A percentile compares a stretch with the other conserved stretches of the same genome.
Conservation (phyloP, 30 jellyfish, hydroid and myxozoan species). For the Nemopilema nomurai region DNA sequence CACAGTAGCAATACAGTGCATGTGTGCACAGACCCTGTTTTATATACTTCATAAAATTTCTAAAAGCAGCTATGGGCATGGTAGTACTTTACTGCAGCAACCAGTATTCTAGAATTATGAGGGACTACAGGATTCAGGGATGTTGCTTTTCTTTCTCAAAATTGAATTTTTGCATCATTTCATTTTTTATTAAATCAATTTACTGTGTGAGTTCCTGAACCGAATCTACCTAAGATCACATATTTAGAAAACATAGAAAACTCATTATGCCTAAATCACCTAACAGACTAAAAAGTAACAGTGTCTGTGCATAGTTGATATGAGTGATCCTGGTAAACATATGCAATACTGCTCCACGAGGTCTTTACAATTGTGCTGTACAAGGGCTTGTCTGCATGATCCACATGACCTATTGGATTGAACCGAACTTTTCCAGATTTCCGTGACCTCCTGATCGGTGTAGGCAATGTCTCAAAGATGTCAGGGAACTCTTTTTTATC, state of each 20-base stretch:
- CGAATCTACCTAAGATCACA: neutral
- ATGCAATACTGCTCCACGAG: slow-evolving; percentile 62
- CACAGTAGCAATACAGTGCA: too few species aligned
- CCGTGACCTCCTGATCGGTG: slow-evolving; percentile 54
- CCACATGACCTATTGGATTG: neutral
- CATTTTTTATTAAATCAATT: neutral
- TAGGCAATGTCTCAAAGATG: slow-evolving; percentile 51
- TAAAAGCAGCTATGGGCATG: too few species aligned
- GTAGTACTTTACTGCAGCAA: too few species aligned
- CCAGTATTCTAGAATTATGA: too few species aligned
- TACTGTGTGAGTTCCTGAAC: neutral
- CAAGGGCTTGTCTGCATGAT: slow-evolving; percentile 45
- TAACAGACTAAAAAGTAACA: neutral
- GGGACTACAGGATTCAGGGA: neutral
- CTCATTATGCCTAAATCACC: neutral
- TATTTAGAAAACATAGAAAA: neutral
- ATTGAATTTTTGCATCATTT: neutral
- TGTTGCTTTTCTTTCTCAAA: neutral
- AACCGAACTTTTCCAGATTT: slow-evolving; percentile 34
- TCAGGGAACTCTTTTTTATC: slow-evolving; percentile 67
- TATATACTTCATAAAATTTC: too few species aligned
- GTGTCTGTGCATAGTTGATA: slow-evolving; percentile 4
- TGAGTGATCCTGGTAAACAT: slow-evolving; percentile 26
- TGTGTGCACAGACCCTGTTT: too few species aligned
- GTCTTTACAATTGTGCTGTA: slow-evolving; percentile 79